Evolutionary conservation across 2,797 vertebrate species (phyloP), one percentile per base, ranked within the genome.

Genomic region (Iguana delicatissima): DNA sequence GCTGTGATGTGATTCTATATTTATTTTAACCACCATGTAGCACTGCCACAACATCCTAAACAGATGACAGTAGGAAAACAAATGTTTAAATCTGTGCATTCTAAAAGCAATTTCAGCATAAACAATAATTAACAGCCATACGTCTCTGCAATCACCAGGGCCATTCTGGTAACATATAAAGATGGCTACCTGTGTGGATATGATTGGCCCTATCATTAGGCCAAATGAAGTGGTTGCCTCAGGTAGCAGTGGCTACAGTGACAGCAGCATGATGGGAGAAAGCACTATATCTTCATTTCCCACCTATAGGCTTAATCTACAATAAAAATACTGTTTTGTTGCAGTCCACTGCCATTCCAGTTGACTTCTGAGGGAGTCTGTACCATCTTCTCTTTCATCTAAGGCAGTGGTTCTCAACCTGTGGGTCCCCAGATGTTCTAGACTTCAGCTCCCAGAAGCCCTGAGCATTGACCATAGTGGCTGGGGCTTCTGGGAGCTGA

Each of bases 71-170:
- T 13, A 87, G 32, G 73, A 91, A 91, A 91, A 88, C 73, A 91
- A 91, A 55, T 84, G n/a, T 84, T 87, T 91, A 83, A 91, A 84
- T 84, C 85, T 16, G 87, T 79, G 73, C 90, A 77, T 38, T 72
- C 73, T 59, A n/a, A 88, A 38, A 79, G 62, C 73, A 64, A 55
- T n/a, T 38, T 59, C 2, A 18, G 50, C 73, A 29, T 82, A 91
- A 88, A 91, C 90, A 84, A 35, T 84, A 74, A 91, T 91, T 84
- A 91, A 50, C 35, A 46, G 26, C 59, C 64, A 55, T 50, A 57
- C 35, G 79, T 84, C 80, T 84, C 59, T 84, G 59, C 35, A 84
- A 67, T 84, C 50, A 26, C 4, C n/a, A 32, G 16, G 46, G 46
- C 59, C 80, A 83, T 64, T 16, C 72, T 83, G 42, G 24, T 72